Base-by-base conservation (phyloP, 1,140 invertebrate genomes). In the Hylyphantes graminicola region DNA sequence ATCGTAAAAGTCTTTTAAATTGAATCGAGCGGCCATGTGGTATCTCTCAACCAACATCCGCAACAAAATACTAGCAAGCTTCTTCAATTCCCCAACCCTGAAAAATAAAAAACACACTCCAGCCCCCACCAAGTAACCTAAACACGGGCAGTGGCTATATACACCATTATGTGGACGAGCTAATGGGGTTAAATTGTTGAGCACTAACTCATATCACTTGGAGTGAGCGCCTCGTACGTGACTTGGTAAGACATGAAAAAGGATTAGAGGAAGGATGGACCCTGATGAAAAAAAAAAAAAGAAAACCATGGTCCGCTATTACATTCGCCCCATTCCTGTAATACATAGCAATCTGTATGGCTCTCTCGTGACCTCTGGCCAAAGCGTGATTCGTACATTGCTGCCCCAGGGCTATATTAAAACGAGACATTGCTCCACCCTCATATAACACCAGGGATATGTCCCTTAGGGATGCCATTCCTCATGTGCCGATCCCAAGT, bases 341-440 rank as follows among this genome's bases (percentile, higher is more conserved):
- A 74, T 74, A 74, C 54, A 74, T 55, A 35, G 57, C 19, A 17
- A 74, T 74, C 35, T 35, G 15, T 35, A 74, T 74, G 48, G 72
- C 72, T 74, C 72, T 74, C 72, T 21, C n/a, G 54, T 74, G 72
- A 74, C 72, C 72, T 21, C 12, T 74, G 72, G 57, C 54, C 13
- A 21, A 57, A 13, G 72, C 72, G 72, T 74, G 72, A 74, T 57
- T 74, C 72, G 19, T 57, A 21, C 17, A 74, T 74, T 74, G 54
- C 48, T 59, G 55, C 72, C 72, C 72, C 17, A 35, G 72, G 72
- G 72, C 57, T 74, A 74, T 74, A 74, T 74, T 74, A 74, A 74
- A 74, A 74, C 72, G 54, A 74, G 53, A 57, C 19, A n/a, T 21
- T 35, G 51, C 72, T 57, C 53, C 72, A 74, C 72, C 72, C 72